Percentiles rank a stretch among this genome's conserved stretches.
phyloP scores from a whole-genome alignment of 2,888 invertebrate genomes.

The Cremastinae sp. region DNA sequence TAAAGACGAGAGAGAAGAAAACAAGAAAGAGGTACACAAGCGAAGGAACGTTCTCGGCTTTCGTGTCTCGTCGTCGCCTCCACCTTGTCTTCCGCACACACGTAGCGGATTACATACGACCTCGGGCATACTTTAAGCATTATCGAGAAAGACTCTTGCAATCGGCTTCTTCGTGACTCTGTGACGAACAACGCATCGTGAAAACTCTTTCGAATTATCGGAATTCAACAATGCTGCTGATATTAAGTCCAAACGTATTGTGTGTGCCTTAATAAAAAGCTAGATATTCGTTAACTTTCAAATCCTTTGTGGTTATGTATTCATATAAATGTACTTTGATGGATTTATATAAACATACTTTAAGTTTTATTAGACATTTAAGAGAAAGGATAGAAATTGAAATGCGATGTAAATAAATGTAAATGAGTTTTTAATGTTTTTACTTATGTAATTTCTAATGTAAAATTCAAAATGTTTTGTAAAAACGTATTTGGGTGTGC shows the following conservation, averaged over 20 bases:
- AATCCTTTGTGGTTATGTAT: too few species aligned
- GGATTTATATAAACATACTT: too few species aligned
- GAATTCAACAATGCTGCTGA: not conserved
- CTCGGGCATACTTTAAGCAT: conserved; percentile 40
- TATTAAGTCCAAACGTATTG: conserved; percentile 18
- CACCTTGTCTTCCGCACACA: not conserved
- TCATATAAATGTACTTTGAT: too few species aligned
- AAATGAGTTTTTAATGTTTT: too few species aligned
- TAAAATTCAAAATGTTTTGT: too few species aligned
- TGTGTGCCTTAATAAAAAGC: too few species aligned
- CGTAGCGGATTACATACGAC: conserved; percentile 46
- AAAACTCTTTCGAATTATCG: not conserved
- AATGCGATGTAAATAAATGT: too few species aligned
- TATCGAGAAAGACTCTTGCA: conserved; percentile 47
- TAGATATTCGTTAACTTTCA: too few species aligned
- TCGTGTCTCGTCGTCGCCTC: conserved; percentile 6
- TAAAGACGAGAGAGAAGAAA: conserved; percentile 6
- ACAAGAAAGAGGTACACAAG: conserved; percentile 7
- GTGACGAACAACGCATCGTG: conserved; percentile 45
- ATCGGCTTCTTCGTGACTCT: conserved; percentile 47
- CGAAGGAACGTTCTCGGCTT: conserved; percentile 35
- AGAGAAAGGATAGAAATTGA: too few species aligned
- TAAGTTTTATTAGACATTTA: too few species aligned
- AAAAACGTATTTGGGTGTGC: too few species aligned
- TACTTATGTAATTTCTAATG: too few species aligned